Conservation (phyloP, 2,113 vertebrate genomes). For the Stomatorhinus ivindoensis region DNA sequence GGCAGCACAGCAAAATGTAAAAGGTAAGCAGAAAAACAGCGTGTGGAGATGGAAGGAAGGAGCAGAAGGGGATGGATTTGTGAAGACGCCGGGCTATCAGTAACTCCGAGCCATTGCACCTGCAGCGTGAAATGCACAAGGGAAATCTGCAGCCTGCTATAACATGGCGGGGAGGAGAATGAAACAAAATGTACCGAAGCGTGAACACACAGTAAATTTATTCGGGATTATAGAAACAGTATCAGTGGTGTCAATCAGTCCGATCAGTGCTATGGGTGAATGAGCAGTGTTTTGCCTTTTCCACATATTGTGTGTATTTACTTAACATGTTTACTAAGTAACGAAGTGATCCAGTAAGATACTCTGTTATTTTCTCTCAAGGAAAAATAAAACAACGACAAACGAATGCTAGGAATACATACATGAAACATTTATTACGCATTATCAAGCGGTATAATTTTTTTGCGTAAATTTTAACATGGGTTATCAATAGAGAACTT, state of each 20-base stretch:
- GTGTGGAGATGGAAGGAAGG: constrained; percentile 36
- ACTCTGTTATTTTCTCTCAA: neutral
- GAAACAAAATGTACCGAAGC: constrained; percentile 29
- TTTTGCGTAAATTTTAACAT: neutral
- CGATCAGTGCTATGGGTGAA: neutral
- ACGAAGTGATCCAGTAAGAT: neutral
- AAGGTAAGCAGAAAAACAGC: constrained; percentile 40
- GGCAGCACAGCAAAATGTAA: constrained; percentile 26
- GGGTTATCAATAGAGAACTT: neutral
- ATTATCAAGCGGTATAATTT: neutral
- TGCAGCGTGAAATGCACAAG: constrained; percentile 21
- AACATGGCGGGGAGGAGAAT: constrained; percentile 29
- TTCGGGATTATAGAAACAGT: constrained; percentile 3
- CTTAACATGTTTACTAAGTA: neutral
- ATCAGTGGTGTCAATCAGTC: constrained; percentile 12
- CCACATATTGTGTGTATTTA: neutral
- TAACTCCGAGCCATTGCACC: constrained; percentile 33
- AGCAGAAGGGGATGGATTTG: constrained; percentile 3
- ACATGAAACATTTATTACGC: neutral
- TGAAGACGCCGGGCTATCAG: constrained; percentile 28
- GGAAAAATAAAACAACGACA: neutral
- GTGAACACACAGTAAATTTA: constrained; percentile 17
- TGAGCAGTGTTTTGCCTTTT: neutral
- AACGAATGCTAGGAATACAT: neutral
- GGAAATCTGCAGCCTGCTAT: constrained; percentile 27